Base-by-base conservation (phyloP, 2,797 vertebrate species). In the Gadopsis marmoratus region DNA sequence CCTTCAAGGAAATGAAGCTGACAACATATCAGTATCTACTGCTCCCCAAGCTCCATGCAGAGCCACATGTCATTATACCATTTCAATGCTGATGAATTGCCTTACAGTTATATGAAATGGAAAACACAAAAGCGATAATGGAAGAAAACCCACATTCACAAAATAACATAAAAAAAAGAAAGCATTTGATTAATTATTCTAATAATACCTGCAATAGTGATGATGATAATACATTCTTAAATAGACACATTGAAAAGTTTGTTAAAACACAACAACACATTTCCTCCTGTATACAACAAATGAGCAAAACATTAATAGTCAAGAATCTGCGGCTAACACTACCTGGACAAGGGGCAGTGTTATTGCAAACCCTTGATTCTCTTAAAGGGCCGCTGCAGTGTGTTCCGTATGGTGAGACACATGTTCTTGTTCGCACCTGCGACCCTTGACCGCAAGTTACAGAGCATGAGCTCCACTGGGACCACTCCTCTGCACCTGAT, bases 361-460 rank as follows among this genome's bases (percentile, higher is more conserved):
- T 99, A 99, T 99, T 99, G 98, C 98, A 99, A 99, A 99, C 97
- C 98, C 98, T 99, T 97, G 98, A 99, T 97, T 99, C 98, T 99
- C 98, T 99, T 99, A 99, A 99, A 95, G 98, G 98, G 97, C 98
- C 98, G 97, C 95, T 97, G 98, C 98, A 99, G 97, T 98, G 97
- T 95, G 97, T 98, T 97, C 98, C 98, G 94, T 99, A 99, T 97
- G 98, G 97, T 97, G 97, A 97, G 97, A 98, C 96, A 97, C 98
- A 99, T 97, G 98, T 97, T 99, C 98, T 99, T 96, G 98, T 99
- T 98, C 98, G 98, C 97, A 99, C 98, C 97, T 99, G 98, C 97
- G 97, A 99, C 97, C 98, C 98, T 98, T 99, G 97, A 97, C 98
- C 97, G 96, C 98, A 99, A 96, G 98, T 98, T 95, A 99, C 98